A percentile compares a stretch with the other conserved stretches of the same genome.
phyloP scores from a whole-genome alignment of 92 coral and sea anemone species.

The Isaurus tuberculatus region DNA sequence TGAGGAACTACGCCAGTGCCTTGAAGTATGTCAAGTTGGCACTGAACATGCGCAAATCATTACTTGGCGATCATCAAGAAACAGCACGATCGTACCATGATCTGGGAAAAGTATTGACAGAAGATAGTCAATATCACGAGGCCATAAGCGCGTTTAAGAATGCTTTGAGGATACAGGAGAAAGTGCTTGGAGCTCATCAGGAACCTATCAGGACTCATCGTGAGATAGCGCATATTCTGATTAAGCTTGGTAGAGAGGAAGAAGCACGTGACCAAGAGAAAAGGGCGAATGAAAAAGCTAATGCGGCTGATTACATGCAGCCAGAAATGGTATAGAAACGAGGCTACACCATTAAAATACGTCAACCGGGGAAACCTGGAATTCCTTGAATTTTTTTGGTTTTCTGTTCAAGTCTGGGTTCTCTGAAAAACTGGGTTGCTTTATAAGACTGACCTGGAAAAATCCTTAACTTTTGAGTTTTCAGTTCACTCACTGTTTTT shows the following conservation, averaged over 20 bases:
- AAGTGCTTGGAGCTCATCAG: conserved; percentile 83
- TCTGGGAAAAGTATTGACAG: conserved; percentile 81
- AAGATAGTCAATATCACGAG: conserved; percentile 68
- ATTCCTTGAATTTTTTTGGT: too few relatives aligned
- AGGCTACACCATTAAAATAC: too few relatives aligned
- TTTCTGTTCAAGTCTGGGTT: too few relatives aligned
- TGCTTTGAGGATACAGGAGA: conserved; percentile 88
- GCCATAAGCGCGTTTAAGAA: conserved; percentile 75
- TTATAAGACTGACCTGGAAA: too few relatives aligned
- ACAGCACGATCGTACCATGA: conserved; percentile 95
- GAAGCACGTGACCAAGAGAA: conserved; percentile 82
- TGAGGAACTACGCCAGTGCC: conserved; percentile 74
- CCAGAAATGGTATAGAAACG: conserved; percentile 44
- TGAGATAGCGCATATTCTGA: conserved; percentile 74
- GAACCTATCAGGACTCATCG: conserved; percentile 71
- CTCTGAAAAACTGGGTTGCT: too few relatives aligned
- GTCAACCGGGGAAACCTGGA: too few relatives aligned
- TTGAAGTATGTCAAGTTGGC: conserved; percentile 78
- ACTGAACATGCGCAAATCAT: conserved; percentile 76
- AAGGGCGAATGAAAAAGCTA: conserved; percentile 58
- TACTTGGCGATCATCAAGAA: conserved; percentile 94
- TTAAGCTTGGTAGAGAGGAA: conserved; percentile 71
- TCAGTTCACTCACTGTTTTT: too few relatives aligned
- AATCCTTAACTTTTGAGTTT: too few relatives aligned
- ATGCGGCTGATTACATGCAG: conserved; percentile 52